These are phyloP conservation scores for Tokudaia tokunoshimensis DNA, from an alignment of 2,797 vertebrate species.

Conservation along the genomic window DNA sequence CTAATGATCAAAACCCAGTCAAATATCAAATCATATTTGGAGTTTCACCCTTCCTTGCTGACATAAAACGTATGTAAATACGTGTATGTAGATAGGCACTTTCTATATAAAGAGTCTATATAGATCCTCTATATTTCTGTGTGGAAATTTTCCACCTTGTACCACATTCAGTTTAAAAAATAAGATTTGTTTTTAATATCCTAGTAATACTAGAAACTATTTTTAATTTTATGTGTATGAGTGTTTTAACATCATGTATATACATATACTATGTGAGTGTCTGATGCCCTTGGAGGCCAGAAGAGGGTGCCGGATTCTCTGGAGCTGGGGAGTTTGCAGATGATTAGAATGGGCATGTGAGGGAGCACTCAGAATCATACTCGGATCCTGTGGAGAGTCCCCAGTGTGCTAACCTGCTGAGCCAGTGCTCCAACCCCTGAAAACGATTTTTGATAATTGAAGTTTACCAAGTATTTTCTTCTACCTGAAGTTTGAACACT, in stretches of 20 bases:
- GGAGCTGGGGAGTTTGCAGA: background rate
- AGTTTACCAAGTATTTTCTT: conserved; percentile 4
- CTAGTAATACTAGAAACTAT: background rate
- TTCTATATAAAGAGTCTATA: background rate
- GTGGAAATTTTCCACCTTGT: background rate
- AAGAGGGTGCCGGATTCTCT: background rate
- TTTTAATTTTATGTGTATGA: background rate
- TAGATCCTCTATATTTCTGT: background rate
- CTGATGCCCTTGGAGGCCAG: background rate
- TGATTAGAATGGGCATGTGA: background rate
- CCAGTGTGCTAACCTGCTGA: background rate
- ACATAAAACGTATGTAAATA: background rate
- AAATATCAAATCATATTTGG: background rate
- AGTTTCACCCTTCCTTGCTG: conserved; percentile 34
- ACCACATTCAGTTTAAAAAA: conserved; percentile 11
- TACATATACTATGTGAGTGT: no score
- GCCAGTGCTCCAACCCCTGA: background rate
- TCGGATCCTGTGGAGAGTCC: no score
- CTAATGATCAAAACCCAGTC: background rate
- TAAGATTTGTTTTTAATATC: conserved; percentile 38
- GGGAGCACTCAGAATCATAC: no score
- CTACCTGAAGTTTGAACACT: background rate
- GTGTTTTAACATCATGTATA: background rate
- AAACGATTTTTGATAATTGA: conserved; percentile 11
- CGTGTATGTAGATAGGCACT: background rate